phyloP scores from a whole-genome alignment of 2,113 vertebrate genomes.

The Platycercus adscitus region DNA sequence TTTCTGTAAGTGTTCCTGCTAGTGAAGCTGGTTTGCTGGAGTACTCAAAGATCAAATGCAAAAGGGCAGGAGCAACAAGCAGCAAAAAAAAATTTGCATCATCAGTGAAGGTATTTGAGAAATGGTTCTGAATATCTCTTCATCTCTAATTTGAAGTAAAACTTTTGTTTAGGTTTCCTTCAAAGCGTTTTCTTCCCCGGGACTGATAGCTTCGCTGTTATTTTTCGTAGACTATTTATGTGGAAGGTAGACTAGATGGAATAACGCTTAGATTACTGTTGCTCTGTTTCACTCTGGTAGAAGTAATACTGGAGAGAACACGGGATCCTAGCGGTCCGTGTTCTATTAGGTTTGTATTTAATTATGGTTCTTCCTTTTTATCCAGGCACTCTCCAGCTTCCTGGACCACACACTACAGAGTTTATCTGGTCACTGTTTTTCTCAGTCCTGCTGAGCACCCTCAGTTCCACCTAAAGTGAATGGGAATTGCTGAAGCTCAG shows the following conservation, averaged over 20 bases:
- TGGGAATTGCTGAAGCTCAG: slow-evolving; percentile 69
- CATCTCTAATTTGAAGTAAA: neutral
- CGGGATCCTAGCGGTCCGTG: neutral
- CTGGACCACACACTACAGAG: slow-evolving; percentile 65
- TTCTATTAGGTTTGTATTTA: slow-evolving; percentile 64
- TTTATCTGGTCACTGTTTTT: slow-evolving; percentile 54
- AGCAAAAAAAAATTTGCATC: neutral
- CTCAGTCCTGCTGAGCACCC: slow-evolving; percentile 64
- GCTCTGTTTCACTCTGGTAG: slow-evolving; percentile 24
- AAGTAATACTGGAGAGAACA: slow-evolving; percentile 29
- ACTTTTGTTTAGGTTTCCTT: neutral
- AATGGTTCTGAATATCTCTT: neutral
- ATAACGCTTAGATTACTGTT: slow-evolving; percentile 28
- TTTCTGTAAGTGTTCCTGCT: neutral
- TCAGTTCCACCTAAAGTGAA: slow-evolving; percentile 63
- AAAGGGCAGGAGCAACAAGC: neutral
- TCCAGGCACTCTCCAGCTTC: slow-evolving; percentile 51
- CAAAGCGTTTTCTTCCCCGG: neutral
- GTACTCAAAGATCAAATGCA: neutral
- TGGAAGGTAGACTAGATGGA: neutral
- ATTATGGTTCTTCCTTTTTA: slow-evolving; percentile 60
- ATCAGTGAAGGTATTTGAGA: neutral
- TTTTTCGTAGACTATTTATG: neutral
- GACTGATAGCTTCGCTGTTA: neutral
- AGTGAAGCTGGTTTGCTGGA: neutral